phyloP scores from a whole-genome alignment of 2,113 vertebrate species.

The Takifugu flavidus region DNA sequence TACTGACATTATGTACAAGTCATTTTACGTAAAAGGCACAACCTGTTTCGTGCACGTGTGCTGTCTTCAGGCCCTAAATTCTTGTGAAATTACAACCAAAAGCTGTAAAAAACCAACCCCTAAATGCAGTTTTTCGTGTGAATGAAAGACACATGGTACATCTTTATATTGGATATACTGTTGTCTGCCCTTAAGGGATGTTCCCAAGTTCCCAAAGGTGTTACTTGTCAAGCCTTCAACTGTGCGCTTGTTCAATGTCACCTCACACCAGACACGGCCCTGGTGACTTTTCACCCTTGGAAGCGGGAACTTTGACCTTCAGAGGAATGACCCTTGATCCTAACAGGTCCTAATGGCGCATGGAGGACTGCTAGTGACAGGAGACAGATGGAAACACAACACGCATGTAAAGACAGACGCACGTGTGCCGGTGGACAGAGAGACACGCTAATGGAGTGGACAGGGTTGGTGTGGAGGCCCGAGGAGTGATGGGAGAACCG shows the following conservation, averaged over 20 bases:
- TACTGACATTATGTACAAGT: neutral
- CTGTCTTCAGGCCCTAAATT: neutral
- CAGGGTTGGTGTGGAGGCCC: slow-evolving; percentile 45
- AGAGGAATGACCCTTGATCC: slow-evolving; percentile 61
- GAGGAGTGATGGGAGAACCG: slow-evolving; percentile 56
- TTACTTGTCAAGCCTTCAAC: slow-evolving; percentile 47
- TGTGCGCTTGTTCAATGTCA: slow-evolving; percentile 64
- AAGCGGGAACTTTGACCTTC: slow-evolving; percentile 59
- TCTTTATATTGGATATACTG: slow-evolving; percentile 25
- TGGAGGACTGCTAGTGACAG: slow-evolving; percentile 59
- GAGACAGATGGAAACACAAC: slow-evolving; percentile 64
- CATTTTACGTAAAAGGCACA: too few species aligned
- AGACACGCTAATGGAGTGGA: slow-evolving; percentile 51
- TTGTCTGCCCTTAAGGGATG: slow-evolving; percentile 15
- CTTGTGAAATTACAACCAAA: neutral
- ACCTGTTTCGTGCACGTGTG: neutral
- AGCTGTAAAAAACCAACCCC: neutral
- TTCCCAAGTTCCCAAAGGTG: slow-evolving; percentile 33
- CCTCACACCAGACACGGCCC: slow-evolving; percentile 56
- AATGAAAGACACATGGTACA: neutral
- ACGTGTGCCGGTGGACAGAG: slow-evolving; percentile 37
- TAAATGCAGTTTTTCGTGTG: neutral
- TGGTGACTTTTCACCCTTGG: slow-evolving; percentile 53
- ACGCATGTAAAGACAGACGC: slow-evolving; percentile 43
- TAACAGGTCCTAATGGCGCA: slow-evolving; percentile 66